A percentile compares a stretch with the other conserved stretches of the same genome.
These are phyloP conservation scores for Diloba caeruleocephala DNA, from an alignment of 2,888 invertebrate species.

Conservation along the genomic window DNA sequence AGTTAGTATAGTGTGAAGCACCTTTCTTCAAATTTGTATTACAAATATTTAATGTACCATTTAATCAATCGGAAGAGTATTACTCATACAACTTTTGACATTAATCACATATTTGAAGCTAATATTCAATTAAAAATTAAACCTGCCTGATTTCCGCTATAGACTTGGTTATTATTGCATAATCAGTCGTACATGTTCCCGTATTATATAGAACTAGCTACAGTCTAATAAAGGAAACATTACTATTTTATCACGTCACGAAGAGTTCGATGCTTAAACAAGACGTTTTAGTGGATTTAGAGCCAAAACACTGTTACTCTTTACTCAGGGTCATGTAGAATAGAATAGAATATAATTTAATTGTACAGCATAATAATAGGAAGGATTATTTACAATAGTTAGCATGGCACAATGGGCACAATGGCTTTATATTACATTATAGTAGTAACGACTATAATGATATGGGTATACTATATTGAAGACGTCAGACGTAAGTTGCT, in stretches of 20 bases:
- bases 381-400: no score
- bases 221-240: neutral
- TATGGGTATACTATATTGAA: no score
- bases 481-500: no score
- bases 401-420: no score
- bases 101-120: constrained; percentile 7
- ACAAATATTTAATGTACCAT: constrained; percentile 3
- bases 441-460: no score
- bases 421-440: no score
- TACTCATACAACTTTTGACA: constrained; percentile 1
- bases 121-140: constrained; percentile 18
- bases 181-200: constrained; percentile 5
- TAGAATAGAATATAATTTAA: no score
- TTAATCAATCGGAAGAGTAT: constrained; percentile 17
- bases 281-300: neutral
- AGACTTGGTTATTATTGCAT: constrained; percentile 1
- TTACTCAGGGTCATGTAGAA: neutral
- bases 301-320: neutral
- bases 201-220: constrained; percentile 15
- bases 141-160: constrained; percentile 19
- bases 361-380: no score
- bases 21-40: neutral
- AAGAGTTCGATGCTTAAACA: constrained; percentile 2
- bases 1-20: neutral
- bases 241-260: constrained; percentile 18